A percentile compares a stretch with the other conserved stretches of the same genome.
phyloP scores from a whole-genome alignment of 2,113 vertebrate species.

The Poecile atricapillus region DNA sequence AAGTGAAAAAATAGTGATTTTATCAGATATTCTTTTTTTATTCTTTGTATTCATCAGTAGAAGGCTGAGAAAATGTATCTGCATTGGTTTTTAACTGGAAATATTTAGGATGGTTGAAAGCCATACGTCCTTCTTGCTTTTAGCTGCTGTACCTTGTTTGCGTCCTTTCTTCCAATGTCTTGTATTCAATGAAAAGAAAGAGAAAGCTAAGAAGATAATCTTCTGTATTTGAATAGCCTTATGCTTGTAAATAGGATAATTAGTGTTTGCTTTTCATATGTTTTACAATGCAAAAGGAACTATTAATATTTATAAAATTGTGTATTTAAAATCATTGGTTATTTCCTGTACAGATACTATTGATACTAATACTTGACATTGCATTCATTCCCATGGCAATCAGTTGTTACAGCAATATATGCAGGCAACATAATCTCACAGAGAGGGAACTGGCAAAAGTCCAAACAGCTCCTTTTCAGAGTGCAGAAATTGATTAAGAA shows the following conservation, averaged over 20 bases:
- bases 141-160: not conserved
- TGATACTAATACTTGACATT: not conserved
- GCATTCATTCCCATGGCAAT: not conserved
- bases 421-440: not conserved
- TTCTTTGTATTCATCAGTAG: not conserved
- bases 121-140: not conserved
- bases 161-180: not conserved
- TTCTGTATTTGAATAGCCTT: not conserved
- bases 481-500: not conserved
- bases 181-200: not conserved
- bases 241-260: constrained; percentile 44
- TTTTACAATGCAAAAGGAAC: not conserved
- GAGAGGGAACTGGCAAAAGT: not conserved
- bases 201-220: not conserved
- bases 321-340: not conserved
- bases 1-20: not conserved
- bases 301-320: not conserved
- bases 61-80: not conserved
- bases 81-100: not conserved
- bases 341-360: not conserved
- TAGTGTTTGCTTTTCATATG: not conserved
- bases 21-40: not conserved
- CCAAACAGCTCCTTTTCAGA: not conserved
- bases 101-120: not conserved
- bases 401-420: not conserved